These are phyloP conservation scores for Clistopyga incitator DNA, from an alignment of 2,888 invertebrate species.

Conservation along the genomic window DNA sequence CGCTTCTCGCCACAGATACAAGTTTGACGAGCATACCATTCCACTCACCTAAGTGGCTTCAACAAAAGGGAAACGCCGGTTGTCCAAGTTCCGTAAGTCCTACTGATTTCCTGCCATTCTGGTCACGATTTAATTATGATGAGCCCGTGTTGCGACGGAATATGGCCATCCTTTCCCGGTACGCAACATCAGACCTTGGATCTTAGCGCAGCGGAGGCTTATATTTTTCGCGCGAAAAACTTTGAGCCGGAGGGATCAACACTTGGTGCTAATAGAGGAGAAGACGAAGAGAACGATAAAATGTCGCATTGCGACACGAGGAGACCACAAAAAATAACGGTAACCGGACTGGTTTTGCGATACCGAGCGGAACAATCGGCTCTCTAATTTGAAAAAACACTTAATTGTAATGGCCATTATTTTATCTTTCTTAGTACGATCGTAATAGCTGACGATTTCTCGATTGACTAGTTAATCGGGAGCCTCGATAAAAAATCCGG, in stretches of 20 bases:
- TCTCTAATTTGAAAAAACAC: background rate
- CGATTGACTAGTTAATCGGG: slow-evolving; percentile 1
- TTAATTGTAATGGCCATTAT: slow-evolving; percentile 6
- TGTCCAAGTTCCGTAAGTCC: background rate
- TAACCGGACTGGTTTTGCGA: background rate
- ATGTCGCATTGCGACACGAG: slow-evolving; percentile 9
- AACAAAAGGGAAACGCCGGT: slow-evolving; percentile 16
- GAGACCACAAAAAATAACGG: slow-evolving; percentile 1
- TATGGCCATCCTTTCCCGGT: slow-evolving; percentile 56
- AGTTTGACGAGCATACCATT: slow-evolving; percentile 4
- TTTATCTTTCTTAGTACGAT: background rate
- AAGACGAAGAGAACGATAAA: background rate
- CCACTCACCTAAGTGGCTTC: background rate
- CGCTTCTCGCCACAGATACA: background rate
- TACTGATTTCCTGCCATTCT: background rate
- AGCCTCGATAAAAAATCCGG: background rate
- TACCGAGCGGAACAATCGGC: background rate
- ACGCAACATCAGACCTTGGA: slow-evolving; percentile 42
- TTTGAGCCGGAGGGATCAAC: slow-evolving; percentile 8
- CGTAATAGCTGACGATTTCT: background rate
- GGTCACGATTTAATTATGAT: background rate
- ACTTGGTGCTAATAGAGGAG: background rate
- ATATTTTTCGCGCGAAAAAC: slow-evolving; percentile 22
- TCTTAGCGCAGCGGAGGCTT: slow-evolving; percentile 15
- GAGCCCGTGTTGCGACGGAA: slow-evolving; percentile 22